Conservation (phyloP, 1,140 invertebrate species). For the Drosophila mayri region DNA sequence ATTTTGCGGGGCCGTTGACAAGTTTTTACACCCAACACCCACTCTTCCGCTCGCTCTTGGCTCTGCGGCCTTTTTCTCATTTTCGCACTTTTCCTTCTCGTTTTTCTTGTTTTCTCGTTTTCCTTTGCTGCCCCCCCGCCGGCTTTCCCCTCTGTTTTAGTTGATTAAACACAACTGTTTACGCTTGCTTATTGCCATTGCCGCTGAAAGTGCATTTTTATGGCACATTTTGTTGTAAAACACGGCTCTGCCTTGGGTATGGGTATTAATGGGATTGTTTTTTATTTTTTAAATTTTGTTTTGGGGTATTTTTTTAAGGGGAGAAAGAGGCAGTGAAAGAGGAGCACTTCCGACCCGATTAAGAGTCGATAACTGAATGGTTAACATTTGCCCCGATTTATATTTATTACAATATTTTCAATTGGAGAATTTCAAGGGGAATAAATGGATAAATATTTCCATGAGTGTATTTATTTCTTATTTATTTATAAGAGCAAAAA, state of each 20-base stretch:
- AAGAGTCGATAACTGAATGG: slow-evolving; percentile 17
- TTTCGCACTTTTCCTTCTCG: slow-evolving; percentile 15
- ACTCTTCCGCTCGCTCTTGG: slow-evolving; percentile 34
- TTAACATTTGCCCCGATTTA: slow-evolving; percentile 7
- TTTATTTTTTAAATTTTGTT: neutral
- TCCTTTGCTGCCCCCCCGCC: neutral
- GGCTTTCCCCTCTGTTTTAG: slow-evolving; percentile 52
- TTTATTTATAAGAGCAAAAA: neutral
- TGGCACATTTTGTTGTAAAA: slow-evolving; percentile 25
- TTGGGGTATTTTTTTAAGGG: neutral
- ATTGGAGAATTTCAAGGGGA: neutral
- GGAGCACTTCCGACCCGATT: slow-evolving; percentile 16
- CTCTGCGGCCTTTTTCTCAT: slow-evolving; percentile 21
- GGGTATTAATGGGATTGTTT: slow-evolving; percentile 20
- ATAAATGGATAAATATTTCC: neutral
- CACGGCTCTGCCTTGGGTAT: neutral
- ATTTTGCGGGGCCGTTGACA: slow-evolving; percentile 49
- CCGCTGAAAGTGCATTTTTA: slow-evolving; percentile 61
- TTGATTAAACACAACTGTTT: slow-evolving; percentile 77
- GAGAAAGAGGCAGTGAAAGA: neutral
- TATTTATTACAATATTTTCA: neutral
- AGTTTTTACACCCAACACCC: slow-evolving; percentile 20
- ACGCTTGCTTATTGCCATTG: slow-evolving; percentile 31
- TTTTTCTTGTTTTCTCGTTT: slow-evolving; percentile 12
- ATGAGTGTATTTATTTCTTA: neutral